Base-by-base conservation (phyloP, 2,888 invertebrate species). In the Synergus gifuensis region DNA sequence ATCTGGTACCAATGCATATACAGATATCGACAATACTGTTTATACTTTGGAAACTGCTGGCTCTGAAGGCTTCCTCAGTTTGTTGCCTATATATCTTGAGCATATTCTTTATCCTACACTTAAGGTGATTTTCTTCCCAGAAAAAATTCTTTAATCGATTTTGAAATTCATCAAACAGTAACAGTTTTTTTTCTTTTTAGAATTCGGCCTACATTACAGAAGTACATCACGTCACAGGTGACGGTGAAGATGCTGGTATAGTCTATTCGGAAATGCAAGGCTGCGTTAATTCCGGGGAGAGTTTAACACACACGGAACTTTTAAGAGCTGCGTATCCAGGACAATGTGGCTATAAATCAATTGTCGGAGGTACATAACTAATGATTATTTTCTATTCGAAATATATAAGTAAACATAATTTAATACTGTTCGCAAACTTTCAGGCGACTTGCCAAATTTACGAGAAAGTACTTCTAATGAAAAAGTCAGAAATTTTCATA, bases 231-330 rank as follows among this genome's bases (percentile, higher is more conserved):
- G 94, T 98, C 82, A 97, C 96, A 87, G 96, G 96, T 0, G 95
- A 96, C 81, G 98, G 98, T 0, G 96, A 97, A 84, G 96, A 98
- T 93, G 97, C 96, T 14, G 98, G 98, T 22, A 97, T 98, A 16
- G 98, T 98, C n/a, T 98, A 98, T 91, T 97, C 97, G 92, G 98
- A 98, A 93, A 98, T 98, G 97, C 98, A 98, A 92, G 97, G 96
- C 0, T 91, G 95, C 46, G 98, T 98, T 91, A 97, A 97, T 91
- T 94, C 94, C n/a, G 96, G 96, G 5, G 96, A 96, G 89, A 95
- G 95, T 80, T 93, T 96, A 81, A 94, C 96, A 82, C 94, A 95
- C 86, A 92, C 95, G 78, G 94, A 94, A 85, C 92, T 97, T 90
- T 91, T 94, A 28, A 93, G 95, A 83, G 94, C 94, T 3, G 94